These are phyloP conservation scores for Apodemia mormo DNA, from an alignment of 2,888 invertebrate genomes.

Conservation along the genomic window DNA sequence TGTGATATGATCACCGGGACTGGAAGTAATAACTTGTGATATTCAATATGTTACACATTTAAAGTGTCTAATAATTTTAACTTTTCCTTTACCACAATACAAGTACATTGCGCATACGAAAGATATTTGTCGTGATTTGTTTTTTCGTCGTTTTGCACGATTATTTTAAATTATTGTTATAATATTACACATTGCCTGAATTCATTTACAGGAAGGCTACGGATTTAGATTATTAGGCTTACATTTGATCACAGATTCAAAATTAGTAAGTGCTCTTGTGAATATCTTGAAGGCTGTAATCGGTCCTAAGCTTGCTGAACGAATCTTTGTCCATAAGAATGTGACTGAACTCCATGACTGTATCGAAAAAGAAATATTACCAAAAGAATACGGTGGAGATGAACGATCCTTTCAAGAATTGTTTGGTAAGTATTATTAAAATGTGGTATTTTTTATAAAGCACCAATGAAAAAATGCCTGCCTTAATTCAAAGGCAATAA, in stretches of 20 bases:
- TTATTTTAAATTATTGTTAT: too few relatives aligned
- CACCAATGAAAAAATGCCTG: too few relatives aligned
- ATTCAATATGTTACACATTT: background rate
- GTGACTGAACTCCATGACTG: slow-evolving; percentile 37
- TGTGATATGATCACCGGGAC: slow-evolving; percentile 17
- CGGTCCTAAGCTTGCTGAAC: slow-evolving; percentile 48
- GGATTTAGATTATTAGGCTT: slow-evolving; percentile 52
- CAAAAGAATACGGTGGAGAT: slow-evolving; percentile 50
- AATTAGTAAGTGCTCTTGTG: slow-evolving; percentile 46
- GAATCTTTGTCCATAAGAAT: slow-evolving; percentile 48
- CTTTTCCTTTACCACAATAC: background rate
- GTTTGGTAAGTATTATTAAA: slow-evolving; percentile 15
- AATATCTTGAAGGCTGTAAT: slow-evolving; percentile 50
- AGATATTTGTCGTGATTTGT: too few relatives aligned
- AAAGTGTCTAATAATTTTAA: background rate
- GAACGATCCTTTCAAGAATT: slow-evolving; percentile 24
- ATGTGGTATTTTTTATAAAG: too few relatives aligned
- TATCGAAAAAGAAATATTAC: slow-evolving; percentile 45
- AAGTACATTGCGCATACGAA: too few relatives aligned
- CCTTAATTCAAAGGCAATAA: too few relatives aligned
- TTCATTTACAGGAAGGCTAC: slow-evolving; percentile 48
- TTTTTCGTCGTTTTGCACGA: too few relatives aligned
- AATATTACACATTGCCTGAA: too few relatives aligned
- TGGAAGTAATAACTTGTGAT: background rate
- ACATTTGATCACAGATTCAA: slow-evolving; percentile 51